phyloP scores from a whole-genome alignment of 2,797 vertebrate species.

The Diceros bicornis region DNA sequence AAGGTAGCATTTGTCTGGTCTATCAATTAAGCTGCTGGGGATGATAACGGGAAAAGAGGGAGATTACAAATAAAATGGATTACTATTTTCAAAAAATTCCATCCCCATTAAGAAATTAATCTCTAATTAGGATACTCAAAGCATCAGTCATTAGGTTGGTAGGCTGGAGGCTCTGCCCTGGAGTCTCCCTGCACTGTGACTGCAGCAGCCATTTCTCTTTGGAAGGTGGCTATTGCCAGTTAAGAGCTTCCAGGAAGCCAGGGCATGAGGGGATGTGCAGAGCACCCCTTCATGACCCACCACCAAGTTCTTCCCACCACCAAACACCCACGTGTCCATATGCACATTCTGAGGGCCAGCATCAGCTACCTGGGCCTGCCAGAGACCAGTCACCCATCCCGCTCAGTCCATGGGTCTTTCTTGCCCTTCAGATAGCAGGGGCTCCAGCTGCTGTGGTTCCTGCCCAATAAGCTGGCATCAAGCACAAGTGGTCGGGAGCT shows the following conservation, averaged over 20 bases:
- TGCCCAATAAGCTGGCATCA: background rate
- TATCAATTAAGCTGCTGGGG: background rate
- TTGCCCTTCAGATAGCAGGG: background rate
- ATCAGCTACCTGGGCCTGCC: background rate
- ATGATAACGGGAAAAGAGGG: background rate
- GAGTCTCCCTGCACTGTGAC: background rate
- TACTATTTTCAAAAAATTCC: background rate
- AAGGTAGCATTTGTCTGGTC: background rate
- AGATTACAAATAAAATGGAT: background rate
- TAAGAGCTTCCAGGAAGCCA: background rate
- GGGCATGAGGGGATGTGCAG: background rate
- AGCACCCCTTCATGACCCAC: background rate
- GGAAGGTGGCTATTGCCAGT: background rate
- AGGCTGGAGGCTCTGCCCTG: background rate
- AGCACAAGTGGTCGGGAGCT: background rate
- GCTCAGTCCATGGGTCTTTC: background rate
- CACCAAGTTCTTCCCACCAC: background rate
- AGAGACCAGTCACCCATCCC: background rate
- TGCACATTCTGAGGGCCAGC: background rate
- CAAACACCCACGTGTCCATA: background rate
- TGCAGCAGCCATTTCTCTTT: background rate
- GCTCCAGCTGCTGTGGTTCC: background rate
- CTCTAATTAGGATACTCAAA: background rate
- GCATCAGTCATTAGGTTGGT: background rate
- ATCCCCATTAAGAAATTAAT: background rate